Conservation (phyloP, 2,888 invertebrate genomes). For the Tolmerus cingulatus region DNA sequence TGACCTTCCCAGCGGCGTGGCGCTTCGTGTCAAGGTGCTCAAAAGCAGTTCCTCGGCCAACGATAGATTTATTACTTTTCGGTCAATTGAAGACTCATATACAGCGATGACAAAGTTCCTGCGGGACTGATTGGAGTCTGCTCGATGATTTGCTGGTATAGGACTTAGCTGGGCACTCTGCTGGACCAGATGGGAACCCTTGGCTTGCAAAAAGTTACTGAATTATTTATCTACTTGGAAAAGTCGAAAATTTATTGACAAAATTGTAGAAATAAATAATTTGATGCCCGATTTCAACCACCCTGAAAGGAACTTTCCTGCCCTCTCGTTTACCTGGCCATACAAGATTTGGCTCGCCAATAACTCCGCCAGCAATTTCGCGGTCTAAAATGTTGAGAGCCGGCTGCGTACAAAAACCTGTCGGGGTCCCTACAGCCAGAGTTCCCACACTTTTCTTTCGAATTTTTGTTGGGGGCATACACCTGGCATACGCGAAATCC, state of each 20-base stretch:
- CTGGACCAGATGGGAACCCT: not conserved
- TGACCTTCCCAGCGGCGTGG: not conserved
- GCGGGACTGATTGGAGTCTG: not conserved
- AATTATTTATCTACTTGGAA: slow-evolving; percentile 21
- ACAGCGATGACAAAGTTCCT: not conserved
- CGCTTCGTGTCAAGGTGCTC: not conserved
- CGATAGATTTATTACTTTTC: slow-evolving; percentile 7
- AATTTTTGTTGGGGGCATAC: slow-evolving; percentile 40
- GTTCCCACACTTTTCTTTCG: slow-evolving; percentile 44
- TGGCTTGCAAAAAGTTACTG: not conserved
- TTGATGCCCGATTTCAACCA: not conserved
- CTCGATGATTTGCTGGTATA: not conserved
- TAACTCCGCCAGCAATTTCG: slow-evolving; percentile 31
- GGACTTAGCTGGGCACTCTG: not conserved
- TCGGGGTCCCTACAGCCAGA: slow-evolving; percentile 2
- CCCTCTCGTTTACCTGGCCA: not conserved
- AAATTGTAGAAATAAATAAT: slow-evolving; percentile 26
- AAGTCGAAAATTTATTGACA: not conserved
- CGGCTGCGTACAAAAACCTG: slow-evolving; percentile 32
- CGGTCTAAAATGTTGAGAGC: not conserved
- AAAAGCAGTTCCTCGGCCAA: not conserved
- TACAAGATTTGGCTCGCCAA: not conserved
- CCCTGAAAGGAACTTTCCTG: slow-evolving; percentile 5
- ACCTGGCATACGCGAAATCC: slow-evolving; percentile 43
- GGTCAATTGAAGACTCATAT: not conserved